Percentiles rank a stretch among this genome's conserved stretches.
Conservation (phyloP, 2,113 vertebrate species). For the Pterocles burchelli region DNA sequence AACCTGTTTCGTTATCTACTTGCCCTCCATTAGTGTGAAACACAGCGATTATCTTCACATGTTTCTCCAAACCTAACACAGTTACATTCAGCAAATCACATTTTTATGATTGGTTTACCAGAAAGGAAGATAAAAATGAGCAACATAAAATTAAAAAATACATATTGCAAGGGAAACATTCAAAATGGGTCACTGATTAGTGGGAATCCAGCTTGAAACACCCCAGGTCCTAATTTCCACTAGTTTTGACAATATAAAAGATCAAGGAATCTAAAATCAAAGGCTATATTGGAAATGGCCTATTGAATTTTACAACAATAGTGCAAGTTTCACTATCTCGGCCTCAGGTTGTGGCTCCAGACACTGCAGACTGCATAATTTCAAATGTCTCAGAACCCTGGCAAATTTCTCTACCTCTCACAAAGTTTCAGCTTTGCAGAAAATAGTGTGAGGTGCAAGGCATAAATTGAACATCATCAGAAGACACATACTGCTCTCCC, state of each 20-base stretch:
- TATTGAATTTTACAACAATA: neutral
- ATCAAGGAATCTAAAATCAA: slow-evolving; percentile 7
- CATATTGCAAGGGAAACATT: neutral
- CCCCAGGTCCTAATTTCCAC: neutral
- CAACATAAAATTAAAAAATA: neutral
- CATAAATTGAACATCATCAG: neutral
- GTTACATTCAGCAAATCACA: neutral
- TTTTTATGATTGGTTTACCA: neutral
- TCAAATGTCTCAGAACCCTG: neutral
- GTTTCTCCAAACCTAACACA: neutral
- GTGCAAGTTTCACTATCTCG: neutral
- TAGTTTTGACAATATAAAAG: neutral
- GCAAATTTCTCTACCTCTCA: neutral
- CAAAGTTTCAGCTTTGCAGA: neutral
- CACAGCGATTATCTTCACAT: neutral
- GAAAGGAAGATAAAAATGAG: neutral
- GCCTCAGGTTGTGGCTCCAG: neutral
- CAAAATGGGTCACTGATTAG: neutral
- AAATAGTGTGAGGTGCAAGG: neutral
- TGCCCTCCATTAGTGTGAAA: neutral
- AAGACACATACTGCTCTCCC: neutral
- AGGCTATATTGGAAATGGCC: neutral
- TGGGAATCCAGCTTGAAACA: neutral
- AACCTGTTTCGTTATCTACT: neutral
- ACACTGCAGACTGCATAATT: neutral